Conservation (phyloP, 2,797 vertebrate genomes). For the Phalloptychus januarius region DNA sequence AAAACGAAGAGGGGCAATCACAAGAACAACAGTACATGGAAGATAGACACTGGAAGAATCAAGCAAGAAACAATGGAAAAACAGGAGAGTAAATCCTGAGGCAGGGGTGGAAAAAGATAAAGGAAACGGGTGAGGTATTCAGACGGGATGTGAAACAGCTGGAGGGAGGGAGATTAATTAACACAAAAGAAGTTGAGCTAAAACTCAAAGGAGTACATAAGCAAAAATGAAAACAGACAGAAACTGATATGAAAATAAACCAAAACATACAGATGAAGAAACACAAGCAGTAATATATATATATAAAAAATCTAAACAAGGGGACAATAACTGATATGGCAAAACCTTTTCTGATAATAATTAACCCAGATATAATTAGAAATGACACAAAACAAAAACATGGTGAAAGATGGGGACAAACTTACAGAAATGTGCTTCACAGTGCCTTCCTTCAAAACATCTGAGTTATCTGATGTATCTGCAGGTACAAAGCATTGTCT, state of each 20-base stretch:
- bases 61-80: background rate
- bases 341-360: background rate
- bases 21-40: background rate
- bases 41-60: background rate
- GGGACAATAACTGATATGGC: background rate
- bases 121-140: background rate
- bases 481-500: background rate
- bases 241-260: background rate
- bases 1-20: background rate
- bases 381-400: background rate
- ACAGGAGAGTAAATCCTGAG: background rate
- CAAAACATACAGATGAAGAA: background rate
- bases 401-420: background rate
- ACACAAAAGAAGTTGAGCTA: background rate
- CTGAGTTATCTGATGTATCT: background rate
- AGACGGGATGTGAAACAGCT: background rate
- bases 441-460: background rate
- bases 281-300: background rate
- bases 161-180: background rate
- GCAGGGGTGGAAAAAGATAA: background rate
- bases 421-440: background rate
- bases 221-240: background rate
- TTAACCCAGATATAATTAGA: background rate
- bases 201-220: background rate
- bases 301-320: background rate